Conservation (phyloP, 2,888 invertebrate species). For the Sminthurinus aureus region DNA sequence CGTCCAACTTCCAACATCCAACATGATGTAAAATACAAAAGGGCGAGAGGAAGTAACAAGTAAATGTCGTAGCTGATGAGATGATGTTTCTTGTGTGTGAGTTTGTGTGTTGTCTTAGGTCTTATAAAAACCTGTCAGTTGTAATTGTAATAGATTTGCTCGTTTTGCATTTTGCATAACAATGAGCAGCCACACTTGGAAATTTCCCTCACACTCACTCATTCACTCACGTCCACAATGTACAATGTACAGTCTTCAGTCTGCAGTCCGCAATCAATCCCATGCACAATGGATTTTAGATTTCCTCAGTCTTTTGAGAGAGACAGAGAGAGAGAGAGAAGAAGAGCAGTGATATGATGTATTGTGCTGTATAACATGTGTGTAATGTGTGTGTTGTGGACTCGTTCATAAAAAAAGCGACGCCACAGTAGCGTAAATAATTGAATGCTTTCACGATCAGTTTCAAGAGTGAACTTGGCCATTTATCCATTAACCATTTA, state of each 20-base stretch:
- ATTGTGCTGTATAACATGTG: too few species aligned
- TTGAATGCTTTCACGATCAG: background rate
- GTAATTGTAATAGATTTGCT: background rate
- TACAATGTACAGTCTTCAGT: too few species aligned
- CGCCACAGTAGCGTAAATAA: conserved; percentile 11
- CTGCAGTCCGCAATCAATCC: background rate
- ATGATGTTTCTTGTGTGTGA: background rate
- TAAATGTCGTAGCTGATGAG: background rate
- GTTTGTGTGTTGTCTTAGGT: background rate
- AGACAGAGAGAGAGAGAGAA: background rate
- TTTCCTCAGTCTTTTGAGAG: background rate
- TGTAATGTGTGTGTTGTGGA: background rate
- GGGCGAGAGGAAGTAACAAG: background rate
- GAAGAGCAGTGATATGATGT: background rate
- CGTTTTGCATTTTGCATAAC: conserved; percentile 11
- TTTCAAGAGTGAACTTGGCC: background rate
- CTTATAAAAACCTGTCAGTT: background rate
- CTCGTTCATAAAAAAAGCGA: background rate
- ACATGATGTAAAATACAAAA: too few species aligned
- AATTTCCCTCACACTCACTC: background rate
- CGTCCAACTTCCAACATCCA: too few species aligned
- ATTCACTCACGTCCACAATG: too few species aligned
- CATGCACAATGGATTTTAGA: background rate
- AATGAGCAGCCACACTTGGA: background rate
- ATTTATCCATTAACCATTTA: background rate